Base-by-base conservation (phyloP, 2,113 vertebrate genomes). In the Microtus oregoni region DNA sequence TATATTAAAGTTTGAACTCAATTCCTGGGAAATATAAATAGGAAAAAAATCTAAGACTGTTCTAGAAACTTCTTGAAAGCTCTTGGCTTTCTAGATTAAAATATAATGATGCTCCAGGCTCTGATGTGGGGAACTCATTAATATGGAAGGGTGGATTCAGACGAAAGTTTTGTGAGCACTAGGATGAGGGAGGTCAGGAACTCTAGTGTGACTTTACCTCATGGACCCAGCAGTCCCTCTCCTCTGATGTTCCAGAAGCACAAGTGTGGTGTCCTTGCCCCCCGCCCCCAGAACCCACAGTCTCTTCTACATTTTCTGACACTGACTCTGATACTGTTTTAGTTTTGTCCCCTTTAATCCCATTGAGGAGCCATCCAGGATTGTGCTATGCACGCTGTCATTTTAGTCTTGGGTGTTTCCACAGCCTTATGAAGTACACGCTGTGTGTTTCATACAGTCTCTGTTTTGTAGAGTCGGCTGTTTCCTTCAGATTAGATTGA, bases 401-500 rank as follows among this genome's bases (percentile, higher is more conserved):
- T 93, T 63, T 76, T 72, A 52, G 28, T 73, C 67, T 94, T 0
- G 3, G 35, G 38, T 13, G 65, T 32, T 72, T 86, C 73, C 67
- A 86, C 41, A 61, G 44, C 50, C 89, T 94, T 92, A 35, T 90
- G 35, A 91, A 91, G 38, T 52, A 28, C 7, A 73, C 30, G 58
- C 17, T 32, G 4, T 83, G 55, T 72, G 50, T 63, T 92, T 90
- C 67, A 7, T 41, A 70, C 15, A 52, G 81, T 9, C 11, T 50
- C 24, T 50, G 1, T 50, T 82, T 85, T 20, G 7, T 78, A 14
- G 35, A n/a, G 52, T 86, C 28, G 68, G 63, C 32, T 63, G n/a
- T 63, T 83, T 93, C 91, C 91, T 92, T 30, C 28, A 83, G 92
- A 90, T 94, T 82, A 91, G 68, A 78, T 35, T 89, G 24, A 63